phyloP scores from a whole-genome alignment of 2,113 vertebrate species.

The Okapia johnstoni region DNA sequence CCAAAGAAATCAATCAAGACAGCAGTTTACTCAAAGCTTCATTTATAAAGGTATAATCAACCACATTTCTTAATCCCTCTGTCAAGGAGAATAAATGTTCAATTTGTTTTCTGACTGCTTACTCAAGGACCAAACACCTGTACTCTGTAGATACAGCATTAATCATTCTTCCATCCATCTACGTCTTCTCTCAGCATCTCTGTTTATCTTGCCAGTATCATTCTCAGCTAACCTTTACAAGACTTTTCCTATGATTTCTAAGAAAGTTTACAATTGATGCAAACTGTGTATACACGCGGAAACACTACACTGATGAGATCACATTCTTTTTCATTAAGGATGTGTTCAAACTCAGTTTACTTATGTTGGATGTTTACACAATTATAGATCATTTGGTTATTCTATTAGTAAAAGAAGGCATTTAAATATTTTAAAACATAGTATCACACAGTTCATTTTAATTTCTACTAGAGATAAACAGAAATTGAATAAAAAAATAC shows the following conservation, averaged over 20 bases:
- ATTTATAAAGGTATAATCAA: constrained; percentile 73
- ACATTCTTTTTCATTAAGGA: not conserved
- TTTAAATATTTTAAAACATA: not conserved
- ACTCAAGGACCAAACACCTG: constrained; percentile 70
- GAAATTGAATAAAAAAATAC: not conserved
- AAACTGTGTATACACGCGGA: not conserved
- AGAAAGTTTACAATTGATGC: not conserved
- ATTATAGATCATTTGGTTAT: not conserved
- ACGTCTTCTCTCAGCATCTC: not conserved
- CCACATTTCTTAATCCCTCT: constrained; percentile 67
- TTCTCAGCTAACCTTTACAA: constrained; percentile 30
- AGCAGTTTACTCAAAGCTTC: constrained; percentile 69
- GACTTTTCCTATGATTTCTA: not conserved
- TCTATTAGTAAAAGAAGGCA: not conserved
- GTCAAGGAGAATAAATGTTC: constrained; percentile 73
- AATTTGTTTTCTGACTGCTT: constrained; percentile 75
- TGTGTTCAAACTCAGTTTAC: not conserved
- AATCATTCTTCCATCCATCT: constrained; percentile 65
- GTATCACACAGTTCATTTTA: not conserved
- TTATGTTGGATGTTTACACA: not conserved
- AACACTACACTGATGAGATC: not conserved
- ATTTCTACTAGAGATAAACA: not conserved
- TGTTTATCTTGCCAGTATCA: constrained; percentile 31
- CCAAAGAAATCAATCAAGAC: constrained; percentile 75
- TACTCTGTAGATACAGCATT: constrained; percentile 65